Evolutionary conservation across 2,797 vertebrate genomes (phyloP), one percentile per base, ranked within the genome.

Genomic region (Sylvilagus floridanus): DNA sequence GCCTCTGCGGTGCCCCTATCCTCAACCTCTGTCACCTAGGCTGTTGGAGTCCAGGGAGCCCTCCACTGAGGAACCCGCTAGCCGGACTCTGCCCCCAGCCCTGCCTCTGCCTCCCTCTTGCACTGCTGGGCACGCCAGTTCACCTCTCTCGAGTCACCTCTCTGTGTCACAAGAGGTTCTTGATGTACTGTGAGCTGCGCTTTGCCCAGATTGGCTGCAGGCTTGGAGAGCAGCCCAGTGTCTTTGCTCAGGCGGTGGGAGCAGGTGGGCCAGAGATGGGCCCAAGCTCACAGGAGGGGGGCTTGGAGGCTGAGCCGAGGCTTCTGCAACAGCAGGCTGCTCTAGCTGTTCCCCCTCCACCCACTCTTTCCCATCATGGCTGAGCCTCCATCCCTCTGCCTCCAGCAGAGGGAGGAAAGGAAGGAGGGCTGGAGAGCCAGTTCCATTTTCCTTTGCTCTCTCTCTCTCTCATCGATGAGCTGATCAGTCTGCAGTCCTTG

Each of bases 361-460:
- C 92, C 78, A 95, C 84, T 95, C 65, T 73, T 91, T 93, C 75
- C 86, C 79, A 93, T 97, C 79, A 78, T 93, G 93, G 62, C 86
- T 95, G 85, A 95, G 76, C 42, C 76, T 94, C 79, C 57, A 84
- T 94, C 68, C 65, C 81, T 96, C 66, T 95, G 84, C 92, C 11
- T 52, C n/a, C 19, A 72, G 50, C 76, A 85, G 94, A 96, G 87
- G 87, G 88, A 94, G 72, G 82, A 78, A 81, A 54, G 85, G 88
- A 93, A 37, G 66, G 92, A 91, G 71, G 30, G 50, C 84, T 77
- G n/a, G 32, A 92, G 88, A 96, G 50, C 91, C 42, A 84, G 82
- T 93, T 95, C 50, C 32, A 47, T 94, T 93, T 86, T 85, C 65
- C 30, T 76, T 71, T 32, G 72, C 14, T n/a, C 12, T 30, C 4